Evolutionary conservation across 2,113 vertebrate species (phyloP).

Genomic region (Casuarius casuarius): DNA sequence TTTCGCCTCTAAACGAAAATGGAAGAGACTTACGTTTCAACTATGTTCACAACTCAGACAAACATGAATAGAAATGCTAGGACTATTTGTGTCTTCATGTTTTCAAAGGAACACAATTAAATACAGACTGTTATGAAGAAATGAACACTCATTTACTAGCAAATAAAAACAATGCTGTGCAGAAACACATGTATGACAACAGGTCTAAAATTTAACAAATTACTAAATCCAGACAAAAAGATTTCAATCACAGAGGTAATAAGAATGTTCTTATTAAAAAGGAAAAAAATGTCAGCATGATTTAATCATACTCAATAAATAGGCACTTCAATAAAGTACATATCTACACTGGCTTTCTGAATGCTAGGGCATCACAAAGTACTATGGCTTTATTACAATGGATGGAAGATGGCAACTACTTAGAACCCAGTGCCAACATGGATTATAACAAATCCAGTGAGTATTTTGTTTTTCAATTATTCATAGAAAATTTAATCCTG

Average conservation of each 20-base stretch:
- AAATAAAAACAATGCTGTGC: slow-evolving; percentile 14
- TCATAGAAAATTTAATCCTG: slow-evolving; percentile 89
- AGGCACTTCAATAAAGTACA: slow-evolving; percentile 73
- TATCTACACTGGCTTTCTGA: slow-evolving; percentile 65
- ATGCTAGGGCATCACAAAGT: slow-evolving; percentile 62
- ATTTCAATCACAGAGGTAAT: slow-evolving; percentile 23
- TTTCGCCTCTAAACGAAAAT: slow-evolving; percentile 54
- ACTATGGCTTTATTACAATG: slow-evolving; percentile 80
- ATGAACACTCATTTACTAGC: not conserved
- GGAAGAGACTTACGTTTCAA: slow-evolving; percentile 41
- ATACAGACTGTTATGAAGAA: slow-evolving; percentile 16
- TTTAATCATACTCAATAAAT: slow-evolving; percentile 61
- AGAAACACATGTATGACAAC: not conserved
- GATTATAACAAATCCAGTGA: slow-evolving; percentile 86
- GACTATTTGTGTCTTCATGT: not conserved
- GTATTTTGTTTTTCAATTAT: slow-evolving; percentile 89
- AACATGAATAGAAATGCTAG: not conserved
- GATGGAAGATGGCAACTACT: slow-evolving; percentile 82
- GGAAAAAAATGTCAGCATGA: not conserved
- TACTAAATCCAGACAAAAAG: not conserved
- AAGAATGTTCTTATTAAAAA: slow-evolving; percentile 25
- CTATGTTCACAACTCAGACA: not conserved
- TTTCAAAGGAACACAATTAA: slow-evolving; percentile 12
- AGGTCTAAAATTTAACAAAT: not conserved
- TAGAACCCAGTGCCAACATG: slow-evolving; percentile 81